Base-by-base conservation (phyloP, 2,888 invertebrate species). In the Cryptophagus acutangulus region DNA sequence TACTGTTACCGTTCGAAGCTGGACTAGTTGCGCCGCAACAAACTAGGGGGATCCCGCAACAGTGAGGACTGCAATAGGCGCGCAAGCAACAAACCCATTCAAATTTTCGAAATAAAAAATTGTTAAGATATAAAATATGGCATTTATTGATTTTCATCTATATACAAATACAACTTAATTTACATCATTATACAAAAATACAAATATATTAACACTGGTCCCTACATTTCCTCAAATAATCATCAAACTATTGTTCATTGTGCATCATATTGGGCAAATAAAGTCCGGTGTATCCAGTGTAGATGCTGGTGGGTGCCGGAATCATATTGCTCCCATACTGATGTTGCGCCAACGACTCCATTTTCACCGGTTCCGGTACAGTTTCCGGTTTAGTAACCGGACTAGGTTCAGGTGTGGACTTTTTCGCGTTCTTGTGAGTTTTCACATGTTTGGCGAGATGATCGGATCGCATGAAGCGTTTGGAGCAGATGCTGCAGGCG, bases 361-460 rank as follows among this genome's bases (percentile, higher is more conserved):
- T n/a, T n/a, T n/a, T n/a, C n/a, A n/a, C n/a, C n/a, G n/a, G n/a
- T n/a, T n/a, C n/a, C n/a, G n/a, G 17, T 1, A 10, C 37, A 10
- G 41, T 20, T 37, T 40, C 33, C 1, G 42, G 14, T 33, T 46
- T 41, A 10, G 3, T 13, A 39, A 33, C 14, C 31, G 26, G 5
- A 40, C 35, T 36, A 34, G 34, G n/a, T n/a, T 54, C 41, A 13
- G 43, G 43, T 38, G 58, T 77, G 6, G 24, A 20, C 6, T 6
- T n/a, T 13, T 77, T 71, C 1, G 71, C 73, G 49, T 81, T 82
- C 17, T 81, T 79, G 56, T 94, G 94, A 0, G 91, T 94, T 65
- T 92, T 92, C 48, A 84, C 80, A 67, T 94, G 94, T 67, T 94
- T 95, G 45, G 83, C 84, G n/a, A 95, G 74, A 65, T 95, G 94